Conservation (phyloP, 2,113 vertebrate species). For the Rhinichthys klamathensis region DNA sequence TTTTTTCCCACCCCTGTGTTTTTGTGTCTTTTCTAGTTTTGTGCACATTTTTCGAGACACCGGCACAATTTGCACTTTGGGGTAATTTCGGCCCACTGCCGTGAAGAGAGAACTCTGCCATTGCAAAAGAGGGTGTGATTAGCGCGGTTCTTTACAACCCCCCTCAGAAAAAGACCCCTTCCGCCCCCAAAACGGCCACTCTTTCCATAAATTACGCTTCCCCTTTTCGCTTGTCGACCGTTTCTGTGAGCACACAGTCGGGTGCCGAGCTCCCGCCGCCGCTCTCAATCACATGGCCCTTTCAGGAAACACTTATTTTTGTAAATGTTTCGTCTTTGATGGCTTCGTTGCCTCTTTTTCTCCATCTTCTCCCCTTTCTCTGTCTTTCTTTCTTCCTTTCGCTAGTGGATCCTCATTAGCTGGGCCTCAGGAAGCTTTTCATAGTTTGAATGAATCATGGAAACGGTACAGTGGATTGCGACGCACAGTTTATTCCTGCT, state of each 20-base stretch:
- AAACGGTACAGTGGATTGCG: slow-evolving; percentile 67
- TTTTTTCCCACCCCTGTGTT: slow-evolving; percentile 55
- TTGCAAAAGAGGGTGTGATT: slow-evolving; percentile 71
- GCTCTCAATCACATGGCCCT: slow-evolving; percentile 62
- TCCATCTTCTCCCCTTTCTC: slow-evolving; percentile 14
- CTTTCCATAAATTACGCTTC: slow-evolving; percentile 74
- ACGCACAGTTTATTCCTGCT: slow-evolving; percentile 49
- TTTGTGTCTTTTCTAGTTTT: slow-evolving; percentile 57
- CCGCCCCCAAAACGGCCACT: slow-evolving; percentile 57
- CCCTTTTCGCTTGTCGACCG: slow-evolving; percentile 74
- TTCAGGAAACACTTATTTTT: slow-evolving; percentile 71
- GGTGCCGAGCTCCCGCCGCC: slow-evolving; percentile 67
- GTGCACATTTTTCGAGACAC: slow-evolving; percentile 49
- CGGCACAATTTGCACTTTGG: slow-evolving; percentile 69
- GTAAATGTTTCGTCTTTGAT: slow-evolving; percentile 76
- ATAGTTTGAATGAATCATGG: slow-evolving; percentile 75
- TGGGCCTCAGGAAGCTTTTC: slow-evolving; percentile 79
- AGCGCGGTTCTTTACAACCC: slow-evolving; percentile 70
- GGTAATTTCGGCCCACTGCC: slow-evolving; percentile 65
- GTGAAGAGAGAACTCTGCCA: slow-evolving; percentile 67
- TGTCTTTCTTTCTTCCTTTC: slow-evolving; percentile 53
- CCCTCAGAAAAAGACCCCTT: slow-evolving; percentile 57
- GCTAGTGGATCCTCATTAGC: slow-evolving; percentile 71
- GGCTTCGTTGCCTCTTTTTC: slow-evolving; percentile 42
- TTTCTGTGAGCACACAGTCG: slow-evolving; percentile 71